Percentiles rank a stretch among this genome's conserved stretches.
Conservation (phyloP, 2,113 vertebrate species). For the Leptobrachium leishanense region DNA sequence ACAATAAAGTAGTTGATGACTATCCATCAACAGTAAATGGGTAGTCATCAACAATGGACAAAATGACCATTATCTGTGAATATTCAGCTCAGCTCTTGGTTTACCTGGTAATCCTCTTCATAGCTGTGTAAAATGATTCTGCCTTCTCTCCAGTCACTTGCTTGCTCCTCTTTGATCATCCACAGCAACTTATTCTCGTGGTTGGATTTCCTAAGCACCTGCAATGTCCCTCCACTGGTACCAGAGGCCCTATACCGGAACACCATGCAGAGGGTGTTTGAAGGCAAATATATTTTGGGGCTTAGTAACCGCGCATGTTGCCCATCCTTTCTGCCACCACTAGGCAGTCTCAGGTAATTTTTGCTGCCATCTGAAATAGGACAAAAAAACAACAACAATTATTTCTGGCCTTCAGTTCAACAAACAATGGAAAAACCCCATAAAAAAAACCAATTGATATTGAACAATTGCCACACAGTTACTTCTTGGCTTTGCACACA, state of each 20-base stretch:
- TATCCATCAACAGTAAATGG: too few species aligned
- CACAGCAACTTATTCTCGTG: slow-evolving; percentile 87
- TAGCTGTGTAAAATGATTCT: slow-evolving; percentile 89
- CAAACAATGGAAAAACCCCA: too few species aligned
- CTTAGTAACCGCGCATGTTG: slow-evolving; percentile 86
- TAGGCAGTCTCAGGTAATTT: slow-evolving; percentile 83
- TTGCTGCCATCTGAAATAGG: slow-evolving; percentile 68
- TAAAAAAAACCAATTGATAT: too few species aligned
- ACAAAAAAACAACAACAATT: slow-evolving; percentile 39
- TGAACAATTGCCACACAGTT: too few species aligned
- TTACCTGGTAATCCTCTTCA: slow-evolving; percentile 87
- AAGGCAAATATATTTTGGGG: slow-evolving; percentile 78
- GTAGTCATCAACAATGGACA: too few species aligned
- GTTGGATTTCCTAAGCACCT: slow-evolving; percentile 80
- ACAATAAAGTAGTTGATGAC: too few species aligned
- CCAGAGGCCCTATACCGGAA: slow-evolving; percentile 89
- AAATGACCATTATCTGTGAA: too few species aligned
- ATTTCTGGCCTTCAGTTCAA: too few species aligned
- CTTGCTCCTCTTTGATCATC: slow-evolving; percentile 85
- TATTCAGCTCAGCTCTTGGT: background rate
- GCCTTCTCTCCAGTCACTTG: slow-evolving; percentile 88
- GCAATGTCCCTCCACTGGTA: slow-evolving; percentile 77
- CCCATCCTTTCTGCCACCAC: slow-evolving; percentile 72
- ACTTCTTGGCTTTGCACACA: too few species aligned
- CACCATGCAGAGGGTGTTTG: slow-evolving; percentile 84